A percentile compares a stretch with the other conserved stretches of the same genome.
phyloP scores from a whole-genome alignment of 1,140 invertebrate genomes.

The Panagrolaimus sp. region DNA sequence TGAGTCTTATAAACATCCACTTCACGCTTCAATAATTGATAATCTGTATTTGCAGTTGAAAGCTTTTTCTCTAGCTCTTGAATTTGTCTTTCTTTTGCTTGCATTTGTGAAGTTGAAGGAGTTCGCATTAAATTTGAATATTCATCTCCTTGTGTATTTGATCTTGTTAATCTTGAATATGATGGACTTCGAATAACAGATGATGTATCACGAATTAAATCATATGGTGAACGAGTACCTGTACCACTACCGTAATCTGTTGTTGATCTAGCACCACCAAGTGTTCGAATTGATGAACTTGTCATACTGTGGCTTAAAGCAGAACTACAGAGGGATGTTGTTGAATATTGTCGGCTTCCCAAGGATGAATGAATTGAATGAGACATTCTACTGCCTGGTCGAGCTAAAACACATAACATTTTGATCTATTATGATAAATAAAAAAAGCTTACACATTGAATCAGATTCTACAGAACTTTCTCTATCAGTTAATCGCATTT shows the following conservation, averaged over 20 bases:
- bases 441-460: neutral
- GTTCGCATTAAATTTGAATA: slow-evolving; percentile 29
- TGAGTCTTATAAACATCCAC: slow-evolving; percentile 48
- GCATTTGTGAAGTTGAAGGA: slow-evolving; percentile 30
- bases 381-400: slow-evolving; percentile 1
- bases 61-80: slow-evolving; percentile 29
- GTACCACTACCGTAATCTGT: slow-evolving; percentile 10
- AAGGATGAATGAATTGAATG: slow-evolving; percentile 7
- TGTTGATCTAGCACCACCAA: slow-evolving; percentile 1
- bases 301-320: slow-evolving; percentile 12
- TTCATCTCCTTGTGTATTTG: slow-evolving; percentile 28
- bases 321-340: neutral
- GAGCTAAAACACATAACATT: neutral
- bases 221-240: slow-evolving; percentile 2
- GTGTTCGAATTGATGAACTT: neutral
- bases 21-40: slow-evolving; percentile 40
- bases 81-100: slow-evolving; percentile 31
- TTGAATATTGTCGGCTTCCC: slow-evolving; percentile 12
- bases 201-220: slow-evolving; percentile 12
- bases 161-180: slow-evolving; percentile 13
- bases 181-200: slow-evolving; percentile 16
- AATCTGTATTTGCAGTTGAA: slow-evolving; percentile 38
- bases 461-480: slow-evolving; percentile 34
- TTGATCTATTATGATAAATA: too few relatives aligned
- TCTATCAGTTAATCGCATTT: slow-evolving; percentile 26